Evolutionary conservation across 1,140 invertebrate species (phyloP).

Genomic region (Euwallacea fornicatus): DNA sequence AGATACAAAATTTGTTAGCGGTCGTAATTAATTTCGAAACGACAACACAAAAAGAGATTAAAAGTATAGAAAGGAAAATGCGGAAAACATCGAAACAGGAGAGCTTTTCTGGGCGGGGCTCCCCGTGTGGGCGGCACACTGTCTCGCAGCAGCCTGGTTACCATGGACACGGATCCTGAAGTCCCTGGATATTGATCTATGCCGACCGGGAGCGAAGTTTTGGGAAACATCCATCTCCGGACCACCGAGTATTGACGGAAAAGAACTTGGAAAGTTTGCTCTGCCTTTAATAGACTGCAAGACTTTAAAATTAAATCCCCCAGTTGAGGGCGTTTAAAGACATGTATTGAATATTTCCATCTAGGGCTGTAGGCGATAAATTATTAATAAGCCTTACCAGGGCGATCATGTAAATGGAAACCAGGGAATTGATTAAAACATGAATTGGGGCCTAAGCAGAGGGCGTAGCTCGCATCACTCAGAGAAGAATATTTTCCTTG

Average conservation of each 20-base stretch:
- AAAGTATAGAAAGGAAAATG: constrained; percentile 37
- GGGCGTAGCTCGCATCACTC: no score
- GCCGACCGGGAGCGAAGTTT: constrained; percentile 16
- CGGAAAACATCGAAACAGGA: constrained; percentile 13
- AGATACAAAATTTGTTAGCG: constrained; percentile 47
- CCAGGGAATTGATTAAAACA: no score
- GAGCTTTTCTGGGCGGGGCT: constrained; percentile 35
- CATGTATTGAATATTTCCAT: no score
- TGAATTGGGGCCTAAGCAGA: no score
- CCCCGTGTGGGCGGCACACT: constrained; percentile 49
- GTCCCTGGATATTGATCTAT: constrained; percentile 54
- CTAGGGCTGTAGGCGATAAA: no score
- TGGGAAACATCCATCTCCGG: constrained; percentile 21
- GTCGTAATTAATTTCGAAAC: constrained; percentile 52
- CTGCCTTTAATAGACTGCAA: constrained; percentile 14
- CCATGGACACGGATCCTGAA: constrained; percentile 44
- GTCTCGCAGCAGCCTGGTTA: constrained; percentile 54
- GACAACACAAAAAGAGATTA: constrained; percentile 51
- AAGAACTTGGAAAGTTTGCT: constrained; percentile 2
- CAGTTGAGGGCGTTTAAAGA: background rate
- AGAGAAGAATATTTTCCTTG: no score
- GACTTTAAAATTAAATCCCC: constrained; percentile 11
- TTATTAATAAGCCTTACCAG: no score
- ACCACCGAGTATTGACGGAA: constrained; percentile 10
- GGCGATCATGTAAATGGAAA: no score